phyloP scores from a whole-genome alignment of 37 sponge, comb jelly and placozoan species.

The Spongilla lacustris region DNA sequence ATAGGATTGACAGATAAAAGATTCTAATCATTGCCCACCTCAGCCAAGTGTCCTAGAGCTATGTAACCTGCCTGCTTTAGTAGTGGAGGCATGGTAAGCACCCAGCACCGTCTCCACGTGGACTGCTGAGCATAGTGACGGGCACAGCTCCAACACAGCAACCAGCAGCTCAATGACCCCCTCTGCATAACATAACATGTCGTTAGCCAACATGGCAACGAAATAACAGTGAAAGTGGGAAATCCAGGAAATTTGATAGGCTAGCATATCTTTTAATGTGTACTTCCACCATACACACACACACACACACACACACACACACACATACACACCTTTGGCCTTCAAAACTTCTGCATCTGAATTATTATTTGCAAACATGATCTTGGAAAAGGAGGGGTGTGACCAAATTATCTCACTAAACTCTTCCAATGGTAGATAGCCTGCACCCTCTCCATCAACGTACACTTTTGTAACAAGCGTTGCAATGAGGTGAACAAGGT shows the following conservation, averaged over 20 bases:
- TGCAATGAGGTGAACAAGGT: not conserved
- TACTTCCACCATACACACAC: no score
- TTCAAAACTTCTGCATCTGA: not conserved
- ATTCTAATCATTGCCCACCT: not conserved
- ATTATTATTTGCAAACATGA: not conserved
- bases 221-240: no score
- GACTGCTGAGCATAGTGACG: not conserved
- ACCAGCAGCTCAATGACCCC: slow-evolving; percentile 57
- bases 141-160: slow-evolving; percentile 14
- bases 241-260: no score
- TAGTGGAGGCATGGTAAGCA: slow-evolving; percentile 60
- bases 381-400: not conserved
- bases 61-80: slow-evolving; percentile 32
- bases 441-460: not conserved
- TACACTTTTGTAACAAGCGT: not conserved
- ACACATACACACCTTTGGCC: not conserved
- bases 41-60: no score
- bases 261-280: no score
- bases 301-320: not conserved
- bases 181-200: slow-evolving; percentile 25
- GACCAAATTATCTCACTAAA: not conserved
- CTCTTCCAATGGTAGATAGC: not conserved
- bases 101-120: slow-evolving; percentile 50
- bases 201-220: no score
- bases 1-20: not conserved